A percentile compares a stretch with the other conserved stretches of the same genome.
Conservation (phyloP, 2,797 vertebrate species). For the Pangasius larnaudii region DNA sequence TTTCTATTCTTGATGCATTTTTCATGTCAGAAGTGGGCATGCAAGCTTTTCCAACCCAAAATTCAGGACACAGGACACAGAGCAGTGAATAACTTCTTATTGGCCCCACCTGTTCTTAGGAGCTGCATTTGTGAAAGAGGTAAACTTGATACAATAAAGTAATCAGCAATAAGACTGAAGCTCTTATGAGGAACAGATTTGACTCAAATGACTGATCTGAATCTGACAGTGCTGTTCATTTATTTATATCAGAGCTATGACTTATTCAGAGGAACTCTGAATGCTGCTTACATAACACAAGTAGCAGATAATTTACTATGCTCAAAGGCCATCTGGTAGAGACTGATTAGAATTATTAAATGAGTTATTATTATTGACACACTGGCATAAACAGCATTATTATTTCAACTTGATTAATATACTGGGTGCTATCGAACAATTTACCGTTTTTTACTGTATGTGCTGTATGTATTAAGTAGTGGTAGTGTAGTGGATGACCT, state of each 20-base stretch:
- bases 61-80: constrained; percentile 27
- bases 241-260: constrained; percentile 57
- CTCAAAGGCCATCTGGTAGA: constrained; percentile 29
- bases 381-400: not conserved
- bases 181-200: constrained; percentile 37
- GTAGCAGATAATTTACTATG: constrained; percentile 13
- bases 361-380: not conserved
- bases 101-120: constrained; percentile 19
- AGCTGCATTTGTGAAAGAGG: not conserved
- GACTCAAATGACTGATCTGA: constrained; percentile 45
- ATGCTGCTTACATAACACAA: constrained; percentile 41
- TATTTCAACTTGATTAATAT: not conserved
- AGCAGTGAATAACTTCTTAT: not conserved
- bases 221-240: constrained; percentile 52
- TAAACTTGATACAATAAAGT: constrained; percentile 49
- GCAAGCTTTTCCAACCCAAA: constrained; percentile 19
- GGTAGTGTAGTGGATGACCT: not conserved
- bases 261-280: constrained; percentile 54
- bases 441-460: not conserved
- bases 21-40: constrained; percentile 48
- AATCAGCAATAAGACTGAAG: constrained; percentile 38
- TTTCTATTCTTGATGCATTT: constrained; percentile 43
- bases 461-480: not conserved
- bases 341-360: not conserved
- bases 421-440: not conserved